A percentile compares a stretch with the other conserved stretches of the same genome.
phyloP scores from a whole-genome alignment of 2,888 invertebrate genomes.

The Polydrusus tereticollis region DNA sequence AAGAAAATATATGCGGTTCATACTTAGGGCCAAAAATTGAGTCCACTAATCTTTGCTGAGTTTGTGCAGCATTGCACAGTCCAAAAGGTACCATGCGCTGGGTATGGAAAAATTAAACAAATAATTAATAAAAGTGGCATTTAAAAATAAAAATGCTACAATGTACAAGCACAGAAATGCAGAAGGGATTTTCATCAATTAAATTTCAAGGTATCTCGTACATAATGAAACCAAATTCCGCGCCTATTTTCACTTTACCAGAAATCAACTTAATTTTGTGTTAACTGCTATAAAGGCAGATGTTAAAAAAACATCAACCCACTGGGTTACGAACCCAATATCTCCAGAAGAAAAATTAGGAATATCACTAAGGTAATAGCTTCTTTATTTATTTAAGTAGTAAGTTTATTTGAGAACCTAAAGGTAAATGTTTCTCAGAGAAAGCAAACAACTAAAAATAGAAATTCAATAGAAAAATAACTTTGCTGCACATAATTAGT shows the following conservation, averaged over 20 bases:
- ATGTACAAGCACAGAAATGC: slow-evolving; percentile 8
- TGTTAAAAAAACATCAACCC: slow-evolving; percentile 16
- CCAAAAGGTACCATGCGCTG: too few relatives aligned
- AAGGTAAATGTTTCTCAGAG: not conserved
- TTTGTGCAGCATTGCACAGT: too few relatives aligned
- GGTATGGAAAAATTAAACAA: too few relatives aligned
- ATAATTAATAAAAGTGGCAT: not conserved
- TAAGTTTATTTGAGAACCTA: slow-evolving; percentile 13
- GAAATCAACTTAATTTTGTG: slow-evolving; percentile 18
- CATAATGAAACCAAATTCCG: slow-evolving; percentile 20
- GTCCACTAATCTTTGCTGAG: too few relatives aligned
- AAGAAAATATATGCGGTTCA: too few relatives aligned
- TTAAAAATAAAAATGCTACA: not conserved
- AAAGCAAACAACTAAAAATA: slow-evolving; percentile 22
- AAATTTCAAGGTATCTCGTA: slow-evolving; percentile 12
- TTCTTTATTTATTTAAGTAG: slow-evolving; percentile 20
- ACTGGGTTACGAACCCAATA: slow-evolving; percentile 2
- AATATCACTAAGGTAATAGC: slow-evolving; percentile 9
- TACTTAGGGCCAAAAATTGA: too few relatives aligned
- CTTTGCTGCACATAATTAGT: not conserved
- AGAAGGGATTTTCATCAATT: slow-evolving; percentile 14
- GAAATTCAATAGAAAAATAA: slow-evolving; percentile 21
- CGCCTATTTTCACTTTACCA: slow-evolving; percentile 15
- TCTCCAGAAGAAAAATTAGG: slow-evolving; percentile 15
- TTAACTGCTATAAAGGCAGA: slow-evolving; percentile 15